These are phyloP conservation scores for Phymatocera aterrima DNA, from an alignment of 2,888 invertebrate genomes.

Conservation along the genomic window DNA sequence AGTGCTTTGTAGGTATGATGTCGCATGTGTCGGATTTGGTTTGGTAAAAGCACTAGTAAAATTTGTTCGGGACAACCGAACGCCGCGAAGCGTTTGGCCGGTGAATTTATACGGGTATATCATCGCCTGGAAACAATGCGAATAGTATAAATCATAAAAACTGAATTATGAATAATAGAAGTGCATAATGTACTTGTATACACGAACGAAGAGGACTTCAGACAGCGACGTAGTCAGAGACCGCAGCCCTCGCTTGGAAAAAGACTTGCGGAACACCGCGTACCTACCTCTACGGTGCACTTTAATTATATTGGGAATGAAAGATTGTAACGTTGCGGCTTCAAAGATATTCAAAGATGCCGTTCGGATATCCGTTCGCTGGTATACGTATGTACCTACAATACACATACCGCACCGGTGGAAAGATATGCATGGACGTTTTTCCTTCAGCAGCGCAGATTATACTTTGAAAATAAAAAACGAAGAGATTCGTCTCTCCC, in stretches of 20 bases:
- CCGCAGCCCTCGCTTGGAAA: conserved; percentile 22
- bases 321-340: conserved; percentile 20
- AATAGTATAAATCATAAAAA: conserved; percentile 1
- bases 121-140: neutral
- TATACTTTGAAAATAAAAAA: conserved; percentile 14
- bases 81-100: conserved; percentile 50
- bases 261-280: conserved; percentile 27
- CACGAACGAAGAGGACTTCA: neutral
- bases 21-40: conserved; percentile 69
- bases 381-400: neutral
- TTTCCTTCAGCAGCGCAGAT: neutral
- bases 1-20: conserved; percentile 58
- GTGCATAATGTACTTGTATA: neutral
- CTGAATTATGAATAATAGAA: conserved; percentile 3
- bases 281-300: neutral
- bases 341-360: conserved; percentile 1
- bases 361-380: neutral
- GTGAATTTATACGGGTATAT: too few relatives aligned
- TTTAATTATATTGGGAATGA: conserved; percentile 29
- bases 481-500: neutral
- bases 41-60: conserved; percentile 66
- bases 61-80: conserved; percentile 62
- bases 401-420: too few relatives aligned
- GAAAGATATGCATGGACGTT: too few relatives aligned
- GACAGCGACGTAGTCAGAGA: conserved; percentile 5